Percentiles rank a stretch among this genome's conserved stretches.
Evolutionary conservation across 2,113 vertebrate genomes (phyloP).

Genomic region (Eublepharis macularius): DNA sequence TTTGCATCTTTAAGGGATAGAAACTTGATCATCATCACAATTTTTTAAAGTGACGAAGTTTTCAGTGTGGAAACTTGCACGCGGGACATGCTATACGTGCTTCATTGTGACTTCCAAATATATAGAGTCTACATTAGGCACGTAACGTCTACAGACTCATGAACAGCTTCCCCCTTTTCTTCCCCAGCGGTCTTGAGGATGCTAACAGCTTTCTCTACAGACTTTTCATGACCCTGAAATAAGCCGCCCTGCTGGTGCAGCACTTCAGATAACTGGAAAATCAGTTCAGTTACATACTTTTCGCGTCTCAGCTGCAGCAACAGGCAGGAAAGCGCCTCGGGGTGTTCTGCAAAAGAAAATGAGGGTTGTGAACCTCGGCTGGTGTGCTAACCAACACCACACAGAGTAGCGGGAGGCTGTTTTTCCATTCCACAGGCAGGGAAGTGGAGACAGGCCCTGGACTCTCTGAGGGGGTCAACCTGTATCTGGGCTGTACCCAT

Average conservation of each 20-base stretch:
- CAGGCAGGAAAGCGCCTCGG: slow-evolving; percentile 92
- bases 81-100: neutral
- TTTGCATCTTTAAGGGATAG: neutral
- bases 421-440: too few species aligned
- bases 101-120: neutral
- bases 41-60: neutral
- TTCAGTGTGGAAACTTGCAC: neutral
- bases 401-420: neutral
- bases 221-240: neutral
- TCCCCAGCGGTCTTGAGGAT: too few species aligned
- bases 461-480: neutral
- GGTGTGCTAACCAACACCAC: too few species aligned
- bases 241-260: neutral
- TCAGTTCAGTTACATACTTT: slow-evolving; percentile 77
- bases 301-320: slow-evolving; percentile 92
- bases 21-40: neutral
- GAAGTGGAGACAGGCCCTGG: neutral
- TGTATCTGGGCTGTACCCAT: too few species aligned
- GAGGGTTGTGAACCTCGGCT: neutral
- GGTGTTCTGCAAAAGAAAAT: slow-evolving; percentile 81
- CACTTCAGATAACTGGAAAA: neutral
- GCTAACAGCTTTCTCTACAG: neutral
- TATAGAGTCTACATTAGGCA: too few species aligned
- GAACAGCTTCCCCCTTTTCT: neutral
- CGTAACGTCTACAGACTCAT: too few species aligned